These are phyloP conservation scores for Pongo abelii DNA, from an alignment of 2,113 vertebrate species.

Conservation along the genomic window DNA sequence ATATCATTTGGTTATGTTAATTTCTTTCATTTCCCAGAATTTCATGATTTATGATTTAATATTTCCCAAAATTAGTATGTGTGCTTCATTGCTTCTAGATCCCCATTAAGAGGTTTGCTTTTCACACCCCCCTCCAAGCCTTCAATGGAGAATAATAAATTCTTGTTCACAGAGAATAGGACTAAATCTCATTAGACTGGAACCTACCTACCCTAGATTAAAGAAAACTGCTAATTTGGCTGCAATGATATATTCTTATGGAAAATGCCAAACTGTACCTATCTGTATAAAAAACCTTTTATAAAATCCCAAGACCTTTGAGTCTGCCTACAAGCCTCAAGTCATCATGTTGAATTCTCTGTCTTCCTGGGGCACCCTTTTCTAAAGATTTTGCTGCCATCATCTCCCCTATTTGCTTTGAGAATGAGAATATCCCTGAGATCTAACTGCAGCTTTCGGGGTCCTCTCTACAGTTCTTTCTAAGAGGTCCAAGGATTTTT, in stretches of 20 bases:
- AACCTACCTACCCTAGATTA: neutral
- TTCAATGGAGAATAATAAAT: neutral
- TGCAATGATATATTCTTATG: neutral
- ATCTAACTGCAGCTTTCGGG: neutral
- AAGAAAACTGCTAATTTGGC: neutral
- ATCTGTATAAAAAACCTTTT: neutral
- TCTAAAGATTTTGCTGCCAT: neutral
- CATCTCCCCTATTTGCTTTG: neutral
- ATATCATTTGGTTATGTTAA: neutral
- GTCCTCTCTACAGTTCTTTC: neutral
- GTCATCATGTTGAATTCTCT: neutral
- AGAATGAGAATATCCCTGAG: neutral
- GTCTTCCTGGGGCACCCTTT: neutral
- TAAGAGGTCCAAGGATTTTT: neutral
- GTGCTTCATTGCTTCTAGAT: neutral
- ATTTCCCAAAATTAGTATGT: neutral
- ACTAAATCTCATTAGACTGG: neutral
- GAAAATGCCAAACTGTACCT: neutral
- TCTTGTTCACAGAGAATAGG: neutral
- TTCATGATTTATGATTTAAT: neutral
- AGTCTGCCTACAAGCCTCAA: neutral
- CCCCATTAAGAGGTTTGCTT: neutral
- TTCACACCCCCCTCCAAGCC: neutral
- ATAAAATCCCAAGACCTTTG: neutral
- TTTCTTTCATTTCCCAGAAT: neutral